Percentiles rank a stretch among this genome's conserved stretches.
Conservation (phyloP, 2,113 vertebrate genomes). For the Addax nasomaculatus region DNA sequence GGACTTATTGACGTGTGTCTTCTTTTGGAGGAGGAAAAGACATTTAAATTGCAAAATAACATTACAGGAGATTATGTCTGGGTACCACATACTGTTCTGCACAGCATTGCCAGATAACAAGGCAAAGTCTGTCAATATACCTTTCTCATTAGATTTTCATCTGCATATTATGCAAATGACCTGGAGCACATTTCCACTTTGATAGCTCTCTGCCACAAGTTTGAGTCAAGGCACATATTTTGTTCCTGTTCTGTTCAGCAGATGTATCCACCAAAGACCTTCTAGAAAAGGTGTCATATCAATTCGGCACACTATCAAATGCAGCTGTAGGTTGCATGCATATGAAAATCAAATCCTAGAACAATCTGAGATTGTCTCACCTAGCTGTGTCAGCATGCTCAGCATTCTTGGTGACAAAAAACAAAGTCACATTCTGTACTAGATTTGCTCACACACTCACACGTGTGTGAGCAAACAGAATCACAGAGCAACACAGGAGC, state of each 20-base stretch:
- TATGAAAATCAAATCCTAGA: constrained; percentile 61
- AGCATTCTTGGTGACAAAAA: neutral
- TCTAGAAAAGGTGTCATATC: constrained; percentile 66
- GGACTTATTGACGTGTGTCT: constrained; percentile 60
- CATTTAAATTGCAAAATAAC: constrained; percentile 79
- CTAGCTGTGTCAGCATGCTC: constrained; percentile 19
- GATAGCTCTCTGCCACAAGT: constrained; percentile 68
- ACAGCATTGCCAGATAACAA: constrained; percentile 71
- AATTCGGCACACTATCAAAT: constrained; percentile 14
- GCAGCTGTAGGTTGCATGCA: constrained; percentile 58
- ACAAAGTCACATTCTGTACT: neutral
- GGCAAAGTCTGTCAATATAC: constrained; percentile 74
- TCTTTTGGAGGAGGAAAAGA: constrained; percentile 59
- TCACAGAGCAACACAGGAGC: neutral
- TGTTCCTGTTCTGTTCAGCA: constrained; percentile 70
- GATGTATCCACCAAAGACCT: constrained; percentile 75
- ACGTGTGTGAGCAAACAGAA: neutral
- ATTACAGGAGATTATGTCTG: constrained; percentile 73
- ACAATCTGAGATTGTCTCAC: constrained; percentile 50
- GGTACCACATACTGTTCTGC: constrained; percentile 66
- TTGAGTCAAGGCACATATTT: constrained; percentile 75
- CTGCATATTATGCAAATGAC: constrained; percentile 80
- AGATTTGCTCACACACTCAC: no score
- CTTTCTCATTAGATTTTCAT: constrained; percentile 80
- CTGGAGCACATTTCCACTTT: constrained; percentile 73